These are phyloP conservation scores for Sebastolobus altivelis DNA, from an alignment of 2,797 vertebrate genomes.

Conservation along the genomic window DNA sequence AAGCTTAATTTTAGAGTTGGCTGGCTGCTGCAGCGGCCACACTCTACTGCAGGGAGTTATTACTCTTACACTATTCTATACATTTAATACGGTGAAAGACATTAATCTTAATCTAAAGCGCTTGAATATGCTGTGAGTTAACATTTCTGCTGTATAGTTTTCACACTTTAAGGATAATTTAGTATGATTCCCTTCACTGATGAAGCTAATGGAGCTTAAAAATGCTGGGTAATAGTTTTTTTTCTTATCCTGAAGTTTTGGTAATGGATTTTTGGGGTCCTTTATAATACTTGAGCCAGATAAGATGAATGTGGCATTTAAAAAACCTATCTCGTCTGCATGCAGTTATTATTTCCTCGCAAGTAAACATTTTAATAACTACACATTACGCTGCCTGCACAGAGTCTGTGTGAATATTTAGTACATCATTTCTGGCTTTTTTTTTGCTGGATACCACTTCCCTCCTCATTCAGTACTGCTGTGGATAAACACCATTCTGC, in stretches of 20 bases:
- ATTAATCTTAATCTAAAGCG: constrained; percentile 34
- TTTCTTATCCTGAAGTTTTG: constrained; percentile 3
- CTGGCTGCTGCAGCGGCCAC: constrained; percentile 29
- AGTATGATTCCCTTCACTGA: constrained; percentile 7
- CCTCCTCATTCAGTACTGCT: not conserved
- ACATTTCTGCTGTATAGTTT: constrained; percentile 11
- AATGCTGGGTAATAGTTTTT: not conserved
- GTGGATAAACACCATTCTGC: constrained; percentile 23
- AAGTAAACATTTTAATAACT: not conserved
- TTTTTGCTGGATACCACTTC: not conserved
- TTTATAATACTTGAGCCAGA: not conserved
- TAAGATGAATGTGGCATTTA: constrained; percentile 19
- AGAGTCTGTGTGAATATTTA: not conserved
- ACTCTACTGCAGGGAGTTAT: constrained; percentile 29
- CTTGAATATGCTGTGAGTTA: constrained; percentile 9
- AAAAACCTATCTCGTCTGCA: not conserved
- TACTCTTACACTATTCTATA: constrained; percentile 30
- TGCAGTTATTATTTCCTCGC: not conserved
- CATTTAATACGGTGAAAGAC: constrained; percentile 26
- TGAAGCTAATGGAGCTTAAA: constrained; percentile 33
- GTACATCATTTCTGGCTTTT: not conserved
- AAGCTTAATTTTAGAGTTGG: constrained; percentile 46
- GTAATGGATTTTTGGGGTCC: not conserved
- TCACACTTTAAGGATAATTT: constrained; percentile 11
- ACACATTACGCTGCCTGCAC: not conserved